Percentiles rank a stretch among this genome's conserved stretches.
Conservation (phyloP, 2,888 invertebrate species). For the Linyphia triangularis region DNA sequence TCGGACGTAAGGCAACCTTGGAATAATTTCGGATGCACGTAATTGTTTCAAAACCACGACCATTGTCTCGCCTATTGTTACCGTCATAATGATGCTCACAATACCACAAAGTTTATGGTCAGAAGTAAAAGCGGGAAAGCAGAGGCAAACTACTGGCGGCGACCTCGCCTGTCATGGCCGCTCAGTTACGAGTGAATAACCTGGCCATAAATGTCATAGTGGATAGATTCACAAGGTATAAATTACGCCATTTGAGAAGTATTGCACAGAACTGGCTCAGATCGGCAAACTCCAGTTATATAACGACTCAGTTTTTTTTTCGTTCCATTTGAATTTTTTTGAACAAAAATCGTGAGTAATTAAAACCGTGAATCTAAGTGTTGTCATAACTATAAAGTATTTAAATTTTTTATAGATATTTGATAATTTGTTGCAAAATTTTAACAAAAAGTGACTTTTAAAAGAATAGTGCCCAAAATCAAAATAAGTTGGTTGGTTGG, state of each 20-base stretch:
- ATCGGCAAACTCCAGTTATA: too few species aligned
- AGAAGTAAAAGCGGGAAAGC: slow-evolving; percentile 2
- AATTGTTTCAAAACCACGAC: background rate
- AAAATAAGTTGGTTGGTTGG: too few species aligned
- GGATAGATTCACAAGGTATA: background rate
- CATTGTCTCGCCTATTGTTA: slow-evolving; percentile 12
- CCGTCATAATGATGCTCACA: background rate
- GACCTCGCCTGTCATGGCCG: slow-evolving; percentile 45
- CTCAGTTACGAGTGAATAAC: slow-evolving; percentile 23
- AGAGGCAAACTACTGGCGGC: background rate
- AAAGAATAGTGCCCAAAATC: too few species aligned
- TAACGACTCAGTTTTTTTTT: too few species aligned
- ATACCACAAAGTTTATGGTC: slow-evolving; percentile 24
- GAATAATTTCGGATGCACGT: background rate
- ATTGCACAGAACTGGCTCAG: too few species aligned
- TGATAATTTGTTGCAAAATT: too few species aligned
- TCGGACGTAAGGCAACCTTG: background rate
- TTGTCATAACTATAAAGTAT: too few species aligned
- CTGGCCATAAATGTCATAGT: slow-evolving; percentile 22
- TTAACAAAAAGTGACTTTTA: too few species aligned
- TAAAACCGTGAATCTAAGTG: too few species aligned
- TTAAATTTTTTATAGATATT: too few species aligned
- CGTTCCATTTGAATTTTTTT: too few species aligned
- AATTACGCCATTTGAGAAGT: background rate
- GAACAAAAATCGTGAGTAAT: too few species aligned